Evolutionary conservation across 2,113 vertebrate species (phyloP).

Genomic region (Uria aalge): DNA sequence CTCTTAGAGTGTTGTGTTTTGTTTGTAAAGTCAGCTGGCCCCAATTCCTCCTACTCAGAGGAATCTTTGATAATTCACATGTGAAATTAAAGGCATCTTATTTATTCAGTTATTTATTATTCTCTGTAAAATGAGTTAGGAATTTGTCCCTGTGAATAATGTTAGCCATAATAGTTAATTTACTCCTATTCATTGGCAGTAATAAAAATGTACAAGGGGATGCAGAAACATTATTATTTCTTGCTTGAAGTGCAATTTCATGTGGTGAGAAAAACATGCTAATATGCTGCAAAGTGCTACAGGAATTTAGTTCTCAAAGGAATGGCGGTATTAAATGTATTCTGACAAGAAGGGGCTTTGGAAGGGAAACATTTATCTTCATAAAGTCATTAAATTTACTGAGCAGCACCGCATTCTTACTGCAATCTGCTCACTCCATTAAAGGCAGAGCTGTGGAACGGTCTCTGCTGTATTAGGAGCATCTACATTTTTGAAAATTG

Average conservation of each 20-base stretch:
- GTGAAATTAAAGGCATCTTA: slow-evolving; percentile 82
- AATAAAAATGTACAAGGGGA: slow-evolving; percentile 83
- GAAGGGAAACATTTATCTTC: slow-evolving; percentile 87
- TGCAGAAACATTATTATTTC: slow-evolving; percentile 84
- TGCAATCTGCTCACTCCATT: slow-evolving; percentile 83
- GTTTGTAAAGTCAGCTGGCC: slow-evolving; percentile 51
- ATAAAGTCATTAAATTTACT: slow-evolving; percentile 86
- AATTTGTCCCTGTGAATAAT: slow-evolving; percentile 82
- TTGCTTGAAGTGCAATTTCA: slow-evolving; percentile 85
- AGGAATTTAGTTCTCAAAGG: slow-evolving; percentile 83
- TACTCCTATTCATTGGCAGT: slow-evolving; percentile 84
- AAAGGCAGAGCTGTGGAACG: slow-evolving; percentile 75
- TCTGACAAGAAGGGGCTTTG: slow-evolving; percentile 82
- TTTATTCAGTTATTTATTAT: slow-evolving; percentile 83
- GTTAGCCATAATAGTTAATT: slow-evolving; percentile 82
- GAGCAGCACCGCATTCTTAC: slow-evolving; percentile 77
- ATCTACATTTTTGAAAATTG: slow-evolving; percentile 63
- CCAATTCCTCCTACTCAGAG: slow-evolving; percentile 46
- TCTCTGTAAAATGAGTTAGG: slow-evolving; percentile 79
- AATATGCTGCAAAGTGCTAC: slow-evolving; percentile 81
- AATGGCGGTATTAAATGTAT: slow-evolving; percentile 82
- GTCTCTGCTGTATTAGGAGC: slow-evolving; percentile 65
- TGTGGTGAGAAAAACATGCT: slow-evolving; percentile 81
- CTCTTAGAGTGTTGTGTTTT: slow-evolving; percentile 29
- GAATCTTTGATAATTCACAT: slow-evolving; percentile 77